Conservation (phyloP, 1,140 invertebrate genomes). For the Drosophila guanche region DNA sequence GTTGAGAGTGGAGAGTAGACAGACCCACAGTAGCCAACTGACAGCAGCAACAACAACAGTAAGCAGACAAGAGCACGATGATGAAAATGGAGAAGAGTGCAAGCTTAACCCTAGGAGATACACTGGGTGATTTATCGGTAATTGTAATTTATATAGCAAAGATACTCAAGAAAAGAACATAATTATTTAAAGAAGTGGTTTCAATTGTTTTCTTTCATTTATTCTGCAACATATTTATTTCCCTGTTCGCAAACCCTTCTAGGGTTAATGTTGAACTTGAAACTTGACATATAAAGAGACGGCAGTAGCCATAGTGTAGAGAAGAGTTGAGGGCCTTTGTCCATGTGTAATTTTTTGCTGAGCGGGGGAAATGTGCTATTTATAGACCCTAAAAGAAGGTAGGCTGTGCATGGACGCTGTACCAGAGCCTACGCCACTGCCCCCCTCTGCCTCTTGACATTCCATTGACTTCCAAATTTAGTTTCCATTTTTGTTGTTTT, state of each 20-base stretch:
- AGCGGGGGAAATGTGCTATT: conserved; percentile 25
- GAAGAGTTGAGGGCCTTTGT: conserved; percentile 15
- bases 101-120: no score
- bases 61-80: neutral
- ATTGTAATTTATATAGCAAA: no score
- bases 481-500: conserved; percentile 34
- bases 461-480: conserved; percentile 39
- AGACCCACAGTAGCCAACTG: conserved; percentile 38
- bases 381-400: conserved; percentile 35
- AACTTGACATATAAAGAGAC: conserved; percentile 49
- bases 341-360: neutral
- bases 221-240: neutral
- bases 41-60: conserved; percentile 4
- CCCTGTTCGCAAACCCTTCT: neutral
- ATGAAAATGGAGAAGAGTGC: neutral
- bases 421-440: neutral
- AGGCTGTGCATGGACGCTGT: conserved; percentile 15
- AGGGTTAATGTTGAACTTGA: conserved; percentile 38
- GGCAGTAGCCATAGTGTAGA: no score
- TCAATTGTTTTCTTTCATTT: no score
- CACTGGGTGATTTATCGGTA: no score
- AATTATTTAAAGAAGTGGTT: no score
- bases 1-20: conserved; percentile 17
- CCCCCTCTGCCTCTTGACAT: neutral
- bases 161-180: no score